These are phyloP conservation scores for Manduca sexta DNA, from an alignment of 1,140 invertebrate genomes.

Conservation along the genomic window DNA sequence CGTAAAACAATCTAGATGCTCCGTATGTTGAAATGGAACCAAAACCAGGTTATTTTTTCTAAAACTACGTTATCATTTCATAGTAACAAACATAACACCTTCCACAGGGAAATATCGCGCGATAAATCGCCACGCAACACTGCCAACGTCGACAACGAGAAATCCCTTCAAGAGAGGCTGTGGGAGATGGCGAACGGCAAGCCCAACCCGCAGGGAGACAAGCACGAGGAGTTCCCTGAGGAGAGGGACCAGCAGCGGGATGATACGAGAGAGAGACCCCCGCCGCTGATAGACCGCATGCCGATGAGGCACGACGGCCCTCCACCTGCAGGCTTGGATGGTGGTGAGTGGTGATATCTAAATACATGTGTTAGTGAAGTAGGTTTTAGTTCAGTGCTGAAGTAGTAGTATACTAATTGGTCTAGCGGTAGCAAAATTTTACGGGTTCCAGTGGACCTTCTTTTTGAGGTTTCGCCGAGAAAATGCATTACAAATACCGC, in stretches of 20 bases:
- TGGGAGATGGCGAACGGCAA: conserved; percentile 73
- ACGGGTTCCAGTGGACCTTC: too few species aligned
- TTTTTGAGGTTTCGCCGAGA: too few species aligned
- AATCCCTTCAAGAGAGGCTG: conserved; percentile 62
- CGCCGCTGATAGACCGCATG: conserved; percentile 12
- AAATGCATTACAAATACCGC: too few species aligned
- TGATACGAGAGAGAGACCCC: conserved; percentile 2
- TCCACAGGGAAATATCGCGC: conserved; percentile 28
- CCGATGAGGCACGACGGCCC: conserved; percentile 9
- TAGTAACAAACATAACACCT: background rate
- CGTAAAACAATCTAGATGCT: too few species aligned
- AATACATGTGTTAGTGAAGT: too few species aligned
- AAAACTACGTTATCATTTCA: too few species aligned
- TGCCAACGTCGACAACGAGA: conserved; percentile 27
- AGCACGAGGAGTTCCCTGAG: background rate
- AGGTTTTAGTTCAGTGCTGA: too few species aligned
- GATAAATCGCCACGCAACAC: background rate
- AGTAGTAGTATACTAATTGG: too few species aligned
- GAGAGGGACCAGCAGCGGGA: background rate
- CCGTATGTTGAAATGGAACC: too few species aligned
- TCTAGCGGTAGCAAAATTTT: too few species aligned
- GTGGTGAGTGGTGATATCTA: too few species aligned
- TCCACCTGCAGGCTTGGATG: conserved; percentile 9
- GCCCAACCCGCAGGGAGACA: conserved; percentile 12
- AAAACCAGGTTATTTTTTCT: too few species aligned